Evolutionary conservation across 2,797 vertebrate genomes (phyloP).

Genomic region (Perodicticus potto): DNA sequence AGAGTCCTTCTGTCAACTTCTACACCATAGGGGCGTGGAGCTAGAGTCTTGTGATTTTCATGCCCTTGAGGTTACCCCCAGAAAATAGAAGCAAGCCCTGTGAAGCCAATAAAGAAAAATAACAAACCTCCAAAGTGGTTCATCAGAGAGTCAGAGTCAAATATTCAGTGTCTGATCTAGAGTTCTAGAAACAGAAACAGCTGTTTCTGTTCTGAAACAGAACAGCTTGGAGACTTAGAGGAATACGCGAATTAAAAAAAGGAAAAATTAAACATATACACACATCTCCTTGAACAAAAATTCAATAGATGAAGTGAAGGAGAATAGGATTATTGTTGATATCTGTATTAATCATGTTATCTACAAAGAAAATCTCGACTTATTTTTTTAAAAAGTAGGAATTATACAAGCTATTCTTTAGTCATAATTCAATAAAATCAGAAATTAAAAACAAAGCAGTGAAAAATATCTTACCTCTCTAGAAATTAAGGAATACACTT

Average conservation of each 20-base stretch:
- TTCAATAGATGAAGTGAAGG: not conserved
- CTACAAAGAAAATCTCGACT: not conserved
- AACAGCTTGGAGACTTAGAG: not conserved
- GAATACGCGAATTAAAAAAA: not conserved
- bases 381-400: not conserved
- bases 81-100: not conserved
- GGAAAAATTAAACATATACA: not conserved
- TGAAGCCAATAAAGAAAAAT: not conserved
- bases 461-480: not conserved
- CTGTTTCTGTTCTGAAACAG: no score
- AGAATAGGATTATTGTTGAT: not conserved
- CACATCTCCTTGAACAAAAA: not conserved
- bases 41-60: not conserved
- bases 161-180: not conserved
- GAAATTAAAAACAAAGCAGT: constrained; percentile 9
- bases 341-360: not conserved
- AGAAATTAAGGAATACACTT: not conserved
- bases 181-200: no score
- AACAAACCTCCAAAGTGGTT: not conserved
- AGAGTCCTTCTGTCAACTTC: no score
- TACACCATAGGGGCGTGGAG: no score
- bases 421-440: not conserved
- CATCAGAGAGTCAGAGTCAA: not conserved
- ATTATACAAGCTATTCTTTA: not conserved
- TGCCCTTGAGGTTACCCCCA: not conserved